These are phyloP conservation scores for Scaptomyza pallida DNA, from an alignment of 1,140 invertebrate genomes.

Conservation along the genomic window DNA sequence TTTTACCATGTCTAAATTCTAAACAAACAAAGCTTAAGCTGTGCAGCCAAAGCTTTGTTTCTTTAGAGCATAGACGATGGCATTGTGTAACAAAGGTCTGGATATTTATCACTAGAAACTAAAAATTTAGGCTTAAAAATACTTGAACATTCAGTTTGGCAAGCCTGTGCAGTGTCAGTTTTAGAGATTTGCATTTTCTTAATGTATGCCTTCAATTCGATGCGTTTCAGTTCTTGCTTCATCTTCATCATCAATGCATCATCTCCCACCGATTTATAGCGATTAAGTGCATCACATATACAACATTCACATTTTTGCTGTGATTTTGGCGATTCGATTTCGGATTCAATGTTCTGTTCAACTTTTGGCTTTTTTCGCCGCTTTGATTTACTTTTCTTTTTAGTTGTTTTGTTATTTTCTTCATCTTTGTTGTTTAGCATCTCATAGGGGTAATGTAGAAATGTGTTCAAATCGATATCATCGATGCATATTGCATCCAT, in stretches of 20 bases:
- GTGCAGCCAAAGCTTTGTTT: conserved; percentile 12
- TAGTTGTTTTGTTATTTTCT: background rate
- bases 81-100: background rate
- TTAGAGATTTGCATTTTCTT: background rate
- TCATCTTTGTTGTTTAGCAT: background rate
- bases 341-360: background rate
- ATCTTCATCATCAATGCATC: conserved; percentile 43
- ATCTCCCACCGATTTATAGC: background rate
- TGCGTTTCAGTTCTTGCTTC: conserved; percentile 36
- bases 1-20: background rate
- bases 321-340: background rate
- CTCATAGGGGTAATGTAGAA: conserved; percentile 17
- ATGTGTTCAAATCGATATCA: conserved; percentile 1
- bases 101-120: background rate
- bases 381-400: background rate
- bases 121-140: background rate
- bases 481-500: conserved; percentile 12
- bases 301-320: conserved; percentile 1
- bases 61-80: background rate
- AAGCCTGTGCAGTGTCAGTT: background rate
- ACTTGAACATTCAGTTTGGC: background rate
- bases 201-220: conserved; percentile 48
- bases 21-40: conserved; percentile 12
- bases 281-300: conserved; percentile 31
- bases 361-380: background rate